These are phyloP conservation scores for Poecilus cupreus DNA, from an alignment of 2,888 invertebrate genomes.

Conservation along the genomic window DNA sequence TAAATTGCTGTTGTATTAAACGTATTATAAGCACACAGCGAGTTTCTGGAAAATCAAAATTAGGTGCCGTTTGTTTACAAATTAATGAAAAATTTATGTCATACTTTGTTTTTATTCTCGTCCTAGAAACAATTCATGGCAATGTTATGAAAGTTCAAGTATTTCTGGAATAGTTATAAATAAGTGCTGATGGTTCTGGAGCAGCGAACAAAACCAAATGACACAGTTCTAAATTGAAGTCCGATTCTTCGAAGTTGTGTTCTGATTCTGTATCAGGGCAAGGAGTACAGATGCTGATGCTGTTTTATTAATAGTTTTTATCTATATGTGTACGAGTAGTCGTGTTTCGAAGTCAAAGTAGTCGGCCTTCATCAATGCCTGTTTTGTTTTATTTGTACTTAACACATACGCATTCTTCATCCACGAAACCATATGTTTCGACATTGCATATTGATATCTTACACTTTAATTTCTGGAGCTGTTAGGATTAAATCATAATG, in stretches of 20 bases:
- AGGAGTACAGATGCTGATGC: slow-evolving; percentile 13
- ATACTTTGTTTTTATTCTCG: neutral
- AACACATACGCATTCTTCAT: slow-evolving; percentile 13
- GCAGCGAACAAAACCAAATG: neutral
- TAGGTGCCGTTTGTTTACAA: neutral
- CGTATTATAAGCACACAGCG: neutral
- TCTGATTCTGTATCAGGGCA: neutral
- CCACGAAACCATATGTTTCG: neutral
- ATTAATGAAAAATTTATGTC: neutral
- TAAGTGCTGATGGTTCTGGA: neutral
- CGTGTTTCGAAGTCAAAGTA: slow-evolving; percentile 3
- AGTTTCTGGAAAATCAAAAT: neutral
- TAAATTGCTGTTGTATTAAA: neutral
- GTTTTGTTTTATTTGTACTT: slow-evolving; percentile 51
- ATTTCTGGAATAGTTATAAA: slow-evolving; percentile 15
- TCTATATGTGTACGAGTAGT: slow-evolving; percentile 23
- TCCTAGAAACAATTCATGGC: neutral
- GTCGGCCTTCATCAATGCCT: slow-evolving; percentile 45
- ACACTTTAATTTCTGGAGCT: too few species aligned
- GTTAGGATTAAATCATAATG: too few species aligned
- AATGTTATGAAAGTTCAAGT: neutral
- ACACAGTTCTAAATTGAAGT: slow-evolving; percentile 5
- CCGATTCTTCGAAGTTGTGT: neutral
- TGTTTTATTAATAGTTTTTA: slow-evolving; percentile 26
- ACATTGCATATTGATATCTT: neutral